These are phyloP conservation scores for Dicaeum eximium DNA, from an alignment of 2,113 vertebrate species.

Conservation along the genomic window DNA sequence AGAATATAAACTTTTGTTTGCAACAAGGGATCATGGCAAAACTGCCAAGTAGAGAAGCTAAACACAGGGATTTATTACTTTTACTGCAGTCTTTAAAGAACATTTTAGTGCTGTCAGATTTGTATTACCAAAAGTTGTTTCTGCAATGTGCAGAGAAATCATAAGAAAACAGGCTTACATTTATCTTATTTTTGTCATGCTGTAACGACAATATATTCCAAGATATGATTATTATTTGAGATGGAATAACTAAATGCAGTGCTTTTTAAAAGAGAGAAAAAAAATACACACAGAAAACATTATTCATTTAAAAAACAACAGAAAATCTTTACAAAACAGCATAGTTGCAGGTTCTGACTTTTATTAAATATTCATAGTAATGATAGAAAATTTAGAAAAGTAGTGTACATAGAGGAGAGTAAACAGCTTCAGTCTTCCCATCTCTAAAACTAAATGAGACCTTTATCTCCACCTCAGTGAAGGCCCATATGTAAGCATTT, in stretches of 20 bases:
- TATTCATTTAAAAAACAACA: background rate
- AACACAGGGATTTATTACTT: background rate
- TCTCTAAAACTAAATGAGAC: background rate
- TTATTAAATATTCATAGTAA: background rate
- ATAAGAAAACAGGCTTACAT: background rate
- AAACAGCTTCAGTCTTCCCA: background rate
- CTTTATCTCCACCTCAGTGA: background rate
- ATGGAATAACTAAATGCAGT: background rate
- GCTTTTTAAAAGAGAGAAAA: background rate
- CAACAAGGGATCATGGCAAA: background rate
- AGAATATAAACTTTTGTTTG: background rate
- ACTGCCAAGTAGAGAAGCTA: background rate
- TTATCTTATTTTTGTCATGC: background rate
- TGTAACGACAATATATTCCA: background rate
- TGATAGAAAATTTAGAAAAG: background rate
- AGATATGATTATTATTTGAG: background rate
- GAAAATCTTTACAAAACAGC: background rate
- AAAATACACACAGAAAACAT: background rate
- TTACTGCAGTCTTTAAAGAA: background rate
- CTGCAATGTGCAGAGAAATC: background rate
- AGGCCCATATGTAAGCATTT: background rate
- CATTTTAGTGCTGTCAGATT: background rate
- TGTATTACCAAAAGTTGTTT: background rate
- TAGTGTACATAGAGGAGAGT: background rate
- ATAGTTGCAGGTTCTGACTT: background rate